Evolutionary conservation across 2,113 vertebrate genomes (phyloP).

Genomic region (Stictonetta naevosa): DNA sequence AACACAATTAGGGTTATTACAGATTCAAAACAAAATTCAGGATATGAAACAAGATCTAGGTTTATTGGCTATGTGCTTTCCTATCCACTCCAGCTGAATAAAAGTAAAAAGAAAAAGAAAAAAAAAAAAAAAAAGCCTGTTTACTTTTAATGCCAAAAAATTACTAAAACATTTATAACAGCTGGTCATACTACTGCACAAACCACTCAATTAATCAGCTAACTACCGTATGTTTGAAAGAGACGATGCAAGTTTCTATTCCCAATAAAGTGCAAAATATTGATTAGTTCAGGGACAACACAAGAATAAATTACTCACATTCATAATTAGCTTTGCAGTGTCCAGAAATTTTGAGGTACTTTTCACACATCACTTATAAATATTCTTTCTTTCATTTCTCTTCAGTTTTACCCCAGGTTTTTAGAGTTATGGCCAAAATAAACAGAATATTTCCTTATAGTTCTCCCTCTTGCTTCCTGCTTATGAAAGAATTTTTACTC

Average conservation of each 20-base stretch:
- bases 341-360: constrained; percentile 19
- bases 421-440: constrained; percentile 61
- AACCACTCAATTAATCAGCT: constrained; percentile 58
- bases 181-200: constrained; percentile 53
- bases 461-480: constrained; percentile 67
- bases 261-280: constrained; percentile 59
- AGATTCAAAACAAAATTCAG: constrained; percentile 24
- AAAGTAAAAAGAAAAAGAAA: background rate
- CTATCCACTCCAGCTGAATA: background rate
- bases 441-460: constrained; percentile 66
- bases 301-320: constrained; percentile 2
- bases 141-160: constrained; percentile 44
- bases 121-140: background rate
- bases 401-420: constrained; percentile 29
- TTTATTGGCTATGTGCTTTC: constrained; percentile 7
- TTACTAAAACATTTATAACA: constrained; percentile 42
- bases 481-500: constrained; percentile 71
- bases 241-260: background rate
- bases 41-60: constrained; percentile 22
- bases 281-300: constrained; percentile 38
- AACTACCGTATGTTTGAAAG: constrained; percentile 64
- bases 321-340: constrained; percentile 29
- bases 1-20: background rate
- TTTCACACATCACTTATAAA: constrained; percentile 55
- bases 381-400: constrained; percentile 47